Conservation (phyloP, 2,113 vertebrate genomes). For the Sigmodon hispidus region DNA sequence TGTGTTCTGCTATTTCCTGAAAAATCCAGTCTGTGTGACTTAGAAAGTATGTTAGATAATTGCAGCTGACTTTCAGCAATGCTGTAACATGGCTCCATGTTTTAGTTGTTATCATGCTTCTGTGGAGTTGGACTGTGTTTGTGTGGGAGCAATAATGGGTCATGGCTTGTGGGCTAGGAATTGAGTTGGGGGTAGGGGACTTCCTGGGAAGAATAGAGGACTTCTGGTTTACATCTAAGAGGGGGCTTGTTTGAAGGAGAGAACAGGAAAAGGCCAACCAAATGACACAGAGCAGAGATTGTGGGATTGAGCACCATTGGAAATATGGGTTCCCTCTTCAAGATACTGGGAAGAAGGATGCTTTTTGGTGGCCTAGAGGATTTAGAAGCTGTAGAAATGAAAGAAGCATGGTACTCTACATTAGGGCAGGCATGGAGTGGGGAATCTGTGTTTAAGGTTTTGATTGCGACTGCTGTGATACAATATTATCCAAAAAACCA, state of each 20-base stretch:
- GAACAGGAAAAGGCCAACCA: background rate
- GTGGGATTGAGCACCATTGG: background rate
- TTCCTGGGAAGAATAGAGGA: background rate
- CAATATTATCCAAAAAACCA: background rate
- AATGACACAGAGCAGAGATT: background rate
- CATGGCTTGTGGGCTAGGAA: conserved; percentile 16
- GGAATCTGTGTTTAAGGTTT: background rate
- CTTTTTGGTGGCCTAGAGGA: background rate
- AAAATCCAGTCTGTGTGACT: conserved; percentile 35
- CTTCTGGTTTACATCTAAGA: background rate
- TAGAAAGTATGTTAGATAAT: conserved; percentile 35
- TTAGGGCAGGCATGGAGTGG: background rate
- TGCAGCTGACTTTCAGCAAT: background rate
- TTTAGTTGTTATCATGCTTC: background rate
- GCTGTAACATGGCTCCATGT: background rate
- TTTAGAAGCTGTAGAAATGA: background rate
- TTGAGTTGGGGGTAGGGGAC: background rate
- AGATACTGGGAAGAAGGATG: background rate
- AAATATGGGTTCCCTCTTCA: background rate
- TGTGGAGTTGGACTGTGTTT: background rate
- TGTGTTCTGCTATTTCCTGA: conserved; percentile 17
- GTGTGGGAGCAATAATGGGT: background rate
- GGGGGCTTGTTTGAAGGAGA: background rate
- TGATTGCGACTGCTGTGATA: background rate
- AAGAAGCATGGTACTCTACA: background rate